These are phyloP conservation scores for Calyptommatus sinebrachiatus DNA, from an alignment of 2,113 vertebrate genomes.

Conservation along the genomic window DNA sequence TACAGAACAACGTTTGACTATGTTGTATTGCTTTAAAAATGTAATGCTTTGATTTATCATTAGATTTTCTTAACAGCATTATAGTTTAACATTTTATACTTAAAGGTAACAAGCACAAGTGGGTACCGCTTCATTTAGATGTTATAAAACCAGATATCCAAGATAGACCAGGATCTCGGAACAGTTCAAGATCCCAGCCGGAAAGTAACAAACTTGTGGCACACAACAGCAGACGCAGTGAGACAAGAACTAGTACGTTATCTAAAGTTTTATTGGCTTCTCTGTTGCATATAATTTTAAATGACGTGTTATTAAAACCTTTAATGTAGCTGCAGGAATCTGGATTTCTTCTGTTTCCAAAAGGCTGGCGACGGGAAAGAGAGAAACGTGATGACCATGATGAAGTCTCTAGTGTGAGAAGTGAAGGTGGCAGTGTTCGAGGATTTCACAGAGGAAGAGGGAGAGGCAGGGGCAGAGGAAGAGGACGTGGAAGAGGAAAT, in stretches of 20 bases:
- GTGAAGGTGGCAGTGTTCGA: slow-evolving; percentile 72
- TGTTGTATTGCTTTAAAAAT: slow-evolving; percentile 9
- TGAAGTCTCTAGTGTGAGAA: slow-evolving; percentile 80
- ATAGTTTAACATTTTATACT: slow-evolving; percentile 49
- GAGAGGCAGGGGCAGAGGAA: slow-evolving; percentile 81
- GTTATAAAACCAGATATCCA: slow-evolving; percentile 75
- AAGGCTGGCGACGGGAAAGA: slow-evolving; percentile 83
- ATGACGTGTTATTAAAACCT: neutral
- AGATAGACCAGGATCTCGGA: slow-evolving; percentile 71
- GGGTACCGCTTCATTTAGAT: slow-evolving; percentile 87
- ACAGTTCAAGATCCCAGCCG: slow-evolving; percentile 66
- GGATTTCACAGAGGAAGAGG: slow-evolving; percentile 77
- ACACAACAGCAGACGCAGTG: slow-evolving; percentile 76
- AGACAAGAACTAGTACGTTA: slow-evolving; percentile 79
- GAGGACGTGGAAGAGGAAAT: slow-evolving; percentile 86
- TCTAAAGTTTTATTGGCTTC: neutral
- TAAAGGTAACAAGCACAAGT: slow-evolving; percentile 90
- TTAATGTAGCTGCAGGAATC: neutral
- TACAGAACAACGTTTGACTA: neutral
- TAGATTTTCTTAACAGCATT: slow-evolving; percentile 5
- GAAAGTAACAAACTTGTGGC: slow-evolving; percentile 73
- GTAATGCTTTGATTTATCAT: neutral
- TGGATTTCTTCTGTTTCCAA: slow-evolving; percentile 26
- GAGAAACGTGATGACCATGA: slow-evolving; percentile 83
- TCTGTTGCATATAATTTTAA: neutral